A percentile compares a stretch with the other conserved stretches of the same genome.
Conservation (phyloP, 1,140 invertebrate species). For the Dolichoris vasculosae region DNA sequence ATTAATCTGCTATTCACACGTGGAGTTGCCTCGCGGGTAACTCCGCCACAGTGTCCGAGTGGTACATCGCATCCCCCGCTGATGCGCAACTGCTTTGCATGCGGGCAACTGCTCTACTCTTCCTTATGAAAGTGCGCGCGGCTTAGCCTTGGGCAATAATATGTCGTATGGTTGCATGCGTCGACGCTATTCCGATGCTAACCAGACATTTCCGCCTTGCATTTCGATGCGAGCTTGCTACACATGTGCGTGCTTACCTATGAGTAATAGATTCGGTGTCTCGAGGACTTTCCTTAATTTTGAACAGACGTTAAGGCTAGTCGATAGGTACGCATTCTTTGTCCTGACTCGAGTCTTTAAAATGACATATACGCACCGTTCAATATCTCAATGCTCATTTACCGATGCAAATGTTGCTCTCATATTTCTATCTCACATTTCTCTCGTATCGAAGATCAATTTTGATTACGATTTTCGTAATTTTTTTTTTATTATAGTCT, state of each 20-base stretch:
- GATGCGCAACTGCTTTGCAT: background rate
- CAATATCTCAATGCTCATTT: background rate
- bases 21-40: background rate
- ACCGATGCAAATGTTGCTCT: background rate
- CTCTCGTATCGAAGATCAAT: background rate
- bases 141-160: background rate
- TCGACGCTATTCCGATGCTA: too few species aligned
- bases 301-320: too few species aligned
- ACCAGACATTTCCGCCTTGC: too few species aligned
- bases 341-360: background rate
- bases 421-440: background rate
- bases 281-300: too few species aligned
- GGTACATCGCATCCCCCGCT: background rate
- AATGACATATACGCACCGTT: background rate
- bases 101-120: background rate
- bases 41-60: too few species aligned
- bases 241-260: too few species aligned
- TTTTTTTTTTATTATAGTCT: background rate
- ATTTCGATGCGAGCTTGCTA: too few species aligned
- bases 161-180: too few species aligned
- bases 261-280: too few species aligned
- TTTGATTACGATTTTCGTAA: too few species aligned
- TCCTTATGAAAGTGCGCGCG: slow-evolving; percentile 2
- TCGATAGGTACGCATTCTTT: background rate
- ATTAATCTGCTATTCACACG: slow-evolving; percentile 28